Evolutionary conservation across 2,888 invertebrate genomes (phyloP).

Genomic region (Drosophila neotestacea): DNA sequence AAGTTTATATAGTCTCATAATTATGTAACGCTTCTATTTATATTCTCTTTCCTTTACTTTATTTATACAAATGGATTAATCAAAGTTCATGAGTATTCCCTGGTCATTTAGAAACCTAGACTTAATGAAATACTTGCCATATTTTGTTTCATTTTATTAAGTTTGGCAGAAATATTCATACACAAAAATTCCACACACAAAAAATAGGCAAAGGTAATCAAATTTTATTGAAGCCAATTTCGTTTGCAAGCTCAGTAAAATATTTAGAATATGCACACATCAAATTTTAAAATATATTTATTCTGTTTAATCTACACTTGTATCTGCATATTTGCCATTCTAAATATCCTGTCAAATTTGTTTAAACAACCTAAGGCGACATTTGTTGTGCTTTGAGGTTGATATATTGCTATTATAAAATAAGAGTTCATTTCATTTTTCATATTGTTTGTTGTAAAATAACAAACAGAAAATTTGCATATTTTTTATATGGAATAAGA

Average conservation of each 20-base stretch:
- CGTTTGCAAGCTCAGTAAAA: neutral
- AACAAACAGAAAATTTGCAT: too few relatives aligned
- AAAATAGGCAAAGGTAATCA: neutral
- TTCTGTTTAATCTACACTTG: neutral
- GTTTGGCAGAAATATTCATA: neutral
- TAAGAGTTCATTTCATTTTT: neutral
- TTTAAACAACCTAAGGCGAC: neutral
- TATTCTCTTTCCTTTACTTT: neutral
- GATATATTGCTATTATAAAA: neutral
- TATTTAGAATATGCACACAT: neutral
- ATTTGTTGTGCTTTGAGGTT: neutral
- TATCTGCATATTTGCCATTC: neutral
- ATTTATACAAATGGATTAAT: neutral
- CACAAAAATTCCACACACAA: neutral
- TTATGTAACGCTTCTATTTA: neutral
- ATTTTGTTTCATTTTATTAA: neutral
- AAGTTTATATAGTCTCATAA: neutral
- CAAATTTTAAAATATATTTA: neutral
- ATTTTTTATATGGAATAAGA: too few relatives aligned
- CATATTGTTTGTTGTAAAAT: too few relatives aligned
- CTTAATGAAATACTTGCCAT: neutral
- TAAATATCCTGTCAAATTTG: neutral
- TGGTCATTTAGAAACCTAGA: neutral
- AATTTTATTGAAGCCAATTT: neutral
- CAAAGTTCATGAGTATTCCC: neutral